Evolutionary conservation across 2,888 invertebrate species (phyloP), one percentile per base, ranked within the genome.

Genomic region (Drosophila tanythrix): DNA sequence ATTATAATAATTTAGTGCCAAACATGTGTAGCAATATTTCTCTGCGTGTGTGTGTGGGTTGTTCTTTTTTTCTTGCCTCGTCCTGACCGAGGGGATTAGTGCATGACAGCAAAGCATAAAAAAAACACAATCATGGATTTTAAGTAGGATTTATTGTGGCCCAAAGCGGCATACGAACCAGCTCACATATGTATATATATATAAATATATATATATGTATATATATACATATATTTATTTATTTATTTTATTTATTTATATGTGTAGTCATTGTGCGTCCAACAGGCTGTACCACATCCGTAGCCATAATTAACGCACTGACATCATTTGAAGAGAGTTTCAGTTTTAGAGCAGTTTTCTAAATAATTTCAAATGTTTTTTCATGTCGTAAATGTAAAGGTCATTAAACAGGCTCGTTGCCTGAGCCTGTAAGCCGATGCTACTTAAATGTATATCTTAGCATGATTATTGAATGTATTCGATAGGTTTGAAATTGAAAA

Each of bases 1-100:
- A 88, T 88, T 88, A 81, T 77, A 83, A 86, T 88, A 88, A 88
- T 88, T 88, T 84, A 82, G 87, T 86, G 83, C 50, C 69, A 73
- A 80, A 88, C 84, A 88, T 87, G 84, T 82, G 84, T 83, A 83
- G 73, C 79, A 79, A 77, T 82, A 83, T 76, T 72, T 74, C 57
- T 70, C 38, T 31, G 50, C 13, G 27, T 38, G 27, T 55, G 18
- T 55, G 55, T 38, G 4, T 52, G 35, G 33, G 8, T 15, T 18
- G 25, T n/a, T 4, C 40, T 5, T 8, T 35, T 60, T 40, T 73
- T 63, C 59, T 38, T 55, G 35, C 46, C 60, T 38, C 52, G 51
- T 60, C 48, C 36, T 56, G 73, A 59, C 51, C 63, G 35, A 48
- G 63, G 66, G 66, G 56, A 69, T 70, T 73, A 71, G 69, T 66